These are phyloP conservation scores for Menidia menidia DNA, from an alignment of 2,797 vertebrate genomes.

Conservation along the genomic window DNA sequence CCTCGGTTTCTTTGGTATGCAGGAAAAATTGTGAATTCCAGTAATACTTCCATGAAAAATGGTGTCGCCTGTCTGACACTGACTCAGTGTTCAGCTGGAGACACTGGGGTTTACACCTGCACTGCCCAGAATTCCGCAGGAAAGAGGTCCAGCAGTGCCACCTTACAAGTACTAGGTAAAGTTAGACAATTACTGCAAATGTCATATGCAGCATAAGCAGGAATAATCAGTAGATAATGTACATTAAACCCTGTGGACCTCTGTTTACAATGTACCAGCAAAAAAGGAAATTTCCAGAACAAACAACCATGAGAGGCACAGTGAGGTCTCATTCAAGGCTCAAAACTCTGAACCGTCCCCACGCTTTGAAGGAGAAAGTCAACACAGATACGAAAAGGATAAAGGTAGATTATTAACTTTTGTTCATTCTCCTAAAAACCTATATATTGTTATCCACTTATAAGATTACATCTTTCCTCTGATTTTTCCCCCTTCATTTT, in stretches of 20 bases:
- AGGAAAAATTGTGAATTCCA: constrained; percentile 38
- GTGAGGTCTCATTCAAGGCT: constrained; percentile 15
- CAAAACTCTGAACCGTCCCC: constrained; percentile 7
- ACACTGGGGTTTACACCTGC: constrained; percentile 56
- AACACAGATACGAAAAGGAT: constrained; percentile 19
- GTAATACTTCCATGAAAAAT: constrained; percentile 42
- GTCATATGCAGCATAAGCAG: not conserved
- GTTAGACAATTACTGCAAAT: not conserved
- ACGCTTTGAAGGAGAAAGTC: constrained; percentile 13
- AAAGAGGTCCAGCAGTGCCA: constrained; percentile 35
- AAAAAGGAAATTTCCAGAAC: constrained; percentile 45
- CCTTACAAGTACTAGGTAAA: constrained; percentile 52
- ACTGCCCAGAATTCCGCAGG: constrained; percentile 52
- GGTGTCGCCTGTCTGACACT: constrained; percentile 41
- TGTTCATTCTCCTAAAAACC: not conserved
- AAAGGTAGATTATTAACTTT: constrained; percentile 40
- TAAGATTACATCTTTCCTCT: not conserved
- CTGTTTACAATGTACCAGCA: constrained; percentile 37
- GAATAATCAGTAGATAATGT: constrained; percentile 1
- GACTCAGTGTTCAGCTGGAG: constrained; percentile 28
- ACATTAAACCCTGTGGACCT: constrained; percentile 17
- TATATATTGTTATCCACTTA: not conserved
- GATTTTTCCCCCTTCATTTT: not conserved
- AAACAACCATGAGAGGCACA: constrained; percentile 7
- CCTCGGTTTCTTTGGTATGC: not conserved